These are phyloP conservation scores for Cotesia vestalis DNA, from an alignment of 1,140 invertebrate species.

Conservation along the genomic window DNA sequence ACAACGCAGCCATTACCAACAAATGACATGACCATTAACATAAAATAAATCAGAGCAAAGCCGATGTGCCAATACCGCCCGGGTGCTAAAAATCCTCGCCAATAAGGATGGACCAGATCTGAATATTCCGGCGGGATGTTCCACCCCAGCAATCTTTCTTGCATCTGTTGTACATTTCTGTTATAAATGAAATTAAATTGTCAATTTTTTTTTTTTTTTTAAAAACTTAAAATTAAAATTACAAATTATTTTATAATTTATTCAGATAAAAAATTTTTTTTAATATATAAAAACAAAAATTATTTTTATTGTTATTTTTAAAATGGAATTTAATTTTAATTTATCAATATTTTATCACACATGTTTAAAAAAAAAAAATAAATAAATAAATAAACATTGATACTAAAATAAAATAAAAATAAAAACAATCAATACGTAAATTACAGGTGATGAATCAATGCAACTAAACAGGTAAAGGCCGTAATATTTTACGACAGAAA, in stretches of 20 bases:
- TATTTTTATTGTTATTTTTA: no score
- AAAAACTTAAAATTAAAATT: not conserved
- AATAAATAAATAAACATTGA: not conserved
- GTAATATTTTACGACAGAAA: slow-evolving; percentile 15
- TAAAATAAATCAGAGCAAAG: slow-evolving; percentile 77
- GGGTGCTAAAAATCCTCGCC: slow-evolving; percentile 74
- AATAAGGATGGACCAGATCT: slow-evolving; percentile 76
- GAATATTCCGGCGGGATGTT: slow-evolving; percentile 76
- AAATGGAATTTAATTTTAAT: no score
- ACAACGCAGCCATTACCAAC: slow-evolving; percentile 84
- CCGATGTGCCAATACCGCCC: slow-evolving; percentile 77
- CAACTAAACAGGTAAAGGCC: not conserved
- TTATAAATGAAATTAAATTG: slow-evolving; percentile 3
- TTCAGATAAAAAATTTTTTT: no score
- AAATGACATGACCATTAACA: slow-evolving; percentile 74
- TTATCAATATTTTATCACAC: no score
- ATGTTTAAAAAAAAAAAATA: not conserved
- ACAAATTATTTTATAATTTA: not conserved
- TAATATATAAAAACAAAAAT: no score
- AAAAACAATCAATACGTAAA: not conserved
- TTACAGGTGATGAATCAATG: no score
- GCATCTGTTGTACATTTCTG: slow-evolving; percentile 51
- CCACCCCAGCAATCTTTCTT: slow-evolving; percentile 70
- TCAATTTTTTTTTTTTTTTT: not conserved
- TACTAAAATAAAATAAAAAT: not conserved